Percentiles rank a stretch among this genome's conserved stretches.
These are phyloP conservation scores for Trinorchestia longiramus DNA, from an alignment of 1,140 invertebrate species.

Conservation along the genomic window DNA sequence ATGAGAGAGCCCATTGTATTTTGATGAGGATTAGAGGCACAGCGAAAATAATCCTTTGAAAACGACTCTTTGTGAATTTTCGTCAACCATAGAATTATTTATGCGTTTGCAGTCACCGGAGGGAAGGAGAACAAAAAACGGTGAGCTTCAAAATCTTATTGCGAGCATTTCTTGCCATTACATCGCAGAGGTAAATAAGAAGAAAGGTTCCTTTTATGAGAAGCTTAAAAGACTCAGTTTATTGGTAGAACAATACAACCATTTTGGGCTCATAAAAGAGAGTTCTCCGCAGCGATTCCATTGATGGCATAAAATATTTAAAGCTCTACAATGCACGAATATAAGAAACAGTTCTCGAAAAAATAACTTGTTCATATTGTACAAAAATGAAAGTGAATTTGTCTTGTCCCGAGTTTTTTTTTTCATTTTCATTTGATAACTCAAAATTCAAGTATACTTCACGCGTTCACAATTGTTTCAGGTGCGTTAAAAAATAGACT, in stretches of 20 bases:
- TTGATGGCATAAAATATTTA: not conserved
- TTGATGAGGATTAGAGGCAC: not conserved
- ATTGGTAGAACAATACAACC: not conserved
- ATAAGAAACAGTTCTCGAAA: too few species aligned
- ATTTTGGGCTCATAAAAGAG: not conserved
- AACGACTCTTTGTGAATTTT: too few species aligned
- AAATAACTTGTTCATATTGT: too few species aligned
- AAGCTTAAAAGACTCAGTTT: not conserved
- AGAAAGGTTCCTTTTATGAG: not conserved
- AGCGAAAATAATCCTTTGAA: not conserved
- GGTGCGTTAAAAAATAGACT: too few species aligned
- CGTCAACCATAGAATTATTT: not conserved
- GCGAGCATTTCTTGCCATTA: not conserved
- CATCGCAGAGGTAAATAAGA: not conserved
- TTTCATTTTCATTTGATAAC: too few species aligned
- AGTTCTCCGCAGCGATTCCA: not conserved
- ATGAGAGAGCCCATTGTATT: not conserved
- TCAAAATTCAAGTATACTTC: too few species aligned
- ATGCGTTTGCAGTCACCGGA: not conserved
- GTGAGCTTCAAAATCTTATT: not conserved
- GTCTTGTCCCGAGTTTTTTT: too few species aligned
- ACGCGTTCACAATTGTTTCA: too few species aligned
- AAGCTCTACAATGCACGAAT: not conserved
- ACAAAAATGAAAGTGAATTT: too few species aligned
- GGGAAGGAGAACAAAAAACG: not conserved